Percentiles rank a stretch among this genome's conserved stretches.
These are phyloP conservation scores for Plestiodon gilberti DNA, from an alignment of 2,113 vertebrate species.

Conservation along the genomic window DNA sequence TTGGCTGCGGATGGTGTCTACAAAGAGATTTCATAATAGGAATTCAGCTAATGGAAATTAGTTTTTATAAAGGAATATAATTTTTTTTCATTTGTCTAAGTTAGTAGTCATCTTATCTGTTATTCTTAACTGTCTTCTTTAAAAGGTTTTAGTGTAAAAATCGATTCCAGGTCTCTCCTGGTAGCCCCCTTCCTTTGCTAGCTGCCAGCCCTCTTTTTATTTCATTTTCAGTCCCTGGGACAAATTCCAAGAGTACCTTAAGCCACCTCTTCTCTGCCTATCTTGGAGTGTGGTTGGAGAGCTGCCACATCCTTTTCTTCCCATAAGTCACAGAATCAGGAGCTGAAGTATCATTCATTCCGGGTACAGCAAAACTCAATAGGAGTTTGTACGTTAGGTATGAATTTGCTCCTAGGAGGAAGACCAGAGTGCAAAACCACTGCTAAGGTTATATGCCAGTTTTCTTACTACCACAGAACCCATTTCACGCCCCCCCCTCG, in stretches of 20 bases:
- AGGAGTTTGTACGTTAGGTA: neutral
- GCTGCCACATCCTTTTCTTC: neutral
- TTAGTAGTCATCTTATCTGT: constrained; percentile 8
- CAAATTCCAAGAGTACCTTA: constrained; percentile 11
- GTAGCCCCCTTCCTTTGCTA: neutral
- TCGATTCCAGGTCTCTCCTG: neutral
- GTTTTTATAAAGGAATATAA: constrained; percentile 38
- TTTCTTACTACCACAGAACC: too few relatives aligned
- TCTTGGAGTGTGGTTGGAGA: neutral
- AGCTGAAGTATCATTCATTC: neutral
- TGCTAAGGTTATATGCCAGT: too few relatives aligned
- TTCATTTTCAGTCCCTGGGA: neutral
- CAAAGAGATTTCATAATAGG: constrained; percentile 34
- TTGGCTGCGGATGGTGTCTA: constrained; percentile 24
- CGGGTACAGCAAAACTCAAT: neutral
- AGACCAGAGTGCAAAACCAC: neutral
- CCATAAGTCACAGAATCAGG: neutral
- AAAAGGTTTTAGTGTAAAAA: neutral
- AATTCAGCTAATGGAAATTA: constrained; percentile 10
- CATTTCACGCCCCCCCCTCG: neutral
- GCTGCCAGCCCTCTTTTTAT: neutral
- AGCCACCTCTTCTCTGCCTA: neutral
- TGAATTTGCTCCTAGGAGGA: neutral
- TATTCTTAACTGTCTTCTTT: neutral
- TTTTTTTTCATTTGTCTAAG: constrained; percentile 33